phyloP scores from a whole-genome alignment of 2,888 invertebrate species.

The Stenurella melanura region DNA sequence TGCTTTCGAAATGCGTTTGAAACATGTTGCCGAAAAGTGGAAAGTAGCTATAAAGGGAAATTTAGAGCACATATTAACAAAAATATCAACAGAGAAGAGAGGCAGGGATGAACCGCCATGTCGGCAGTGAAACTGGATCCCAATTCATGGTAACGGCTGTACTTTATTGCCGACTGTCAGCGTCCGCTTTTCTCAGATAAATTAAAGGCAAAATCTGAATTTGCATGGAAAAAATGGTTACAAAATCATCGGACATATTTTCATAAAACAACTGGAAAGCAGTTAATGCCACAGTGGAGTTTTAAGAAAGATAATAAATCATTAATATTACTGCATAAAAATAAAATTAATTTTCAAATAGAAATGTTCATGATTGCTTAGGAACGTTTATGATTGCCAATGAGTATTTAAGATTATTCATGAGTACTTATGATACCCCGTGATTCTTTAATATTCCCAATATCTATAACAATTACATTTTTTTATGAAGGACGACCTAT shows the following conservation, averaged over 20 bases:
- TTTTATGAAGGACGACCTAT: too few relatives aligned
- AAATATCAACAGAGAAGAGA: constrained; percentile 36
- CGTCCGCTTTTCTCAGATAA: constrained; percentile 32
- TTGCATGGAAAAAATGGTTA: constrained; percentile 26
- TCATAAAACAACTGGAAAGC: neutral
- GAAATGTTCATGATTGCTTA: too few relatives aligned
- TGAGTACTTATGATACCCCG: too few relatives aligned
- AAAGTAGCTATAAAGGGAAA: constrained; percentile 31
- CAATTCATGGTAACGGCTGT: constrained; percentile 36
- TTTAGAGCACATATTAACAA: constrained; percentile 39
- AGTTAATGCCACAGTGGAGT: neutral
- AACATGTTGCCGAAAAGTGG: constrained; percentile 36
- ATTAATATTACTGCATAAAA: too few relatives aligned
- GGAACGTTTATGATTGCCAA: too few relatives aligned
- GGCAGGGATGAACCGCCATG: constrained; percentile 26
- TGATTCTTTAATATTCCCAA: too few relatives aligned
- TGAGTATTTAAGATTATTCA: too few relatives aligned
- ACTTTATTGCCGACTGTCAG: constrained; percentile 33
- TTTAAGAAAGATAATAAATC: neutral
- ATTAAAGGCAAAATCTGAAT: constrained; percentile 23
- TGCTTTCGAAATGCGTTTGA: constrained; percentile 16
- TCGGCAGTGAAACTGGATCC: constrained; percentile 11
- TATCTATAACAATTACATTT: too few relatives aligned
- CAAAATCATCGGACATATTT: constrained; percentile 5
- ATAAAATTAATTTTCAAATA: too few relatives aligned